phyloP scores from a whole-genome alignment of 2,113 vertebrate genomes.

The Anolis sagrei region DNA sequence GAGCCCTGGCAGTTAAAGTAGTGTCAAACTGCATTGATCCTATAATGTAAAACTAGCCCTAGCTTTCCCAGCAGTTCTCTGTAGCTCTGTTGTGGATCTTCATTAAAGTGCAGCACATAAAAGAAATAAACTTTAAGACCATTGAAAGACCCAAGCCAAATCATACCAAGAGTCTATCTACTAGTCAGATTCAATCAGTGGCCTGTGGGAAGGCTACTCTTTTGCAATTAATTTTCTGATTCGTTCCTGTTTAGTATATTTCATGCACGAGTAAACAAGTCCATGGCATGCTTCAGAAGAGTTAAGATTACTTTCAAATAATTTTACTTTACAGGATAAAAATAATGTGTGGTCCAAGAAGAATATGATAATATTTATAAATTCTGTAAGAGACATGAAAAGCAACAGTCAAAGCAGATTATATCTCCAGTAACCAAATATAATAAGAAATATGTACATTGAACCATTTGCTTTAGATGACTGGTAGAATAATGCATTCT shows the following conservation, averaged over 20 bases:
- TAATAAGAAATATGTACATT: constrained; percentile 35
- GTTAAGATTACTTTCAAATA: constrained; percentile 47
- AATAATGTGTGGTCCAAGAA: constrained; percentile 6
- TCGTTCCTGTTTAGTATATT: constrained; percentile 56
- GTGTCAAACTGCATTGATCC: no score
- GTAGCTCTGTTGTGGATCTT: constrained; percentile 19
- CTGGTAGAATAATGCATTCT: constrained; percentile 8
- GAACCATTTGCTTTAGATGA: neutral
- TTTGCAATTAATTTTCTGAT: constrained; percentile 62
- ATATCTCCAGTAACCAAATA: constrained; percentile 7
- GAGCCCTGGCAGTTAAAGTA: no score
- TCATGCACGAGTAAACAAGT: constrained; percentile 45
- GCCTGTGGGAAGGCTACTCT: constrained; percentile 12
- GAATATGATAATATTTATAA: constrained; percentile 38
- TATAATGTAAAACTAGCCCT: no score
- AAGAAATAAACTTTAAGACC: constrained; percentile 34
- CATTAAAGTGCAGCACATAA: constrained; percentile 34
- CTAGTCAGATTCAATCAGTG: no score
- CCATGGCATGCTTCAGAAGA: constrained; percentile 50
- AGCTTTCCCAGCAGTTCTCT: no score
- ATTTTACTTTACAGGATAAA: constrained; percentile 49
- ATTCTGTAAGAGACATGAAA: constrained; percentile 32
- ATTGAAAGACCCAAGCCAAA: no score
- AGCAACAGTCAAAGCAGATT: neutral
- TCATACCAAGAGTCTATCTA: no score